Base-by-base conservation (phyloP, 2,888 invertebrate genomes). In the Dexiosoma caninum region DNA sequence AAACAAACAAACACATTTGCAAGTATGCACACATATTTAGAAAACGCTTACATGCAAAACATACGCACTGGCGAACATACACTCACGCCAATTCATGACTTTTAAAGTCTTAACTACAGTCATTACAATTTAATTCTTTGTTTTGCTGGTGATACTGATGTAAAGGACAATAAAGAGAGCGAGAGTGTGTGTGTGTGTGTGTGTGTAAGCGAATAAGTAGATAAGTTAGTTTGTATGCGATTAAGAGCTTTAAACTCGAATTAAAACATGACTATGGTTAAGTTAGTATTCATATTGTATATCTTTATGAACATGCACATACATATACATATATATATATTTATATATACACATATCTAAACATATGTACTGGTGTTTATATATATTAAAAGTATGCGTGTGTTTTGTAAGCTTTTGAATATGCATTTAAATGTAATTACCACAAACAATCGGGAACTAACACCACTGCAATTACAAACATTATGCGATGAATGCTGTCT, bases 391-490 rank as follows among this genome's bases (percentile, higher is more conserved):
- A n/a, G n/a, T n/a, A n/a, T n/a, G n/a, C n/a, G n/a, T n/a, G n/a
- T n/a, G n/a, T n/a, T n/a, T n/a, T n/a, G 71, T 81, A 75, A 66
- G 72, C 70, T 70, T 78, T 83, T 85, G 85, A 85, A 85, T 85
- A 86, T 86, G 84, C 84, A 85, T 85, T 84, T 84, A 84, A 85
- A 84, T 85, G 85, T 85, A 85, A 85, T 85, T 85, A 85, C 84
- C 84, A 84, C 79, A 60, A 78, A 67, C 70, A 70, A 60, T 69
- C 74, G 74, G 46, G 74, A 66, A 70, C 69, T 71, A 8, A 51
- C 51, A 19, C 49, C 27, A 16, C 49, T 51, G 19, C 40, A 10
- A 27, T 14, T 27, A 53, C 14, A 14, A 51, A 37, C 12, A 0
- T n/a, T 4, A 4, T 12, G n/a, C 37, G 12, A n/a, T n/a, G n/a